phyloP scores from a whole-genome alignment of 2,797 vertebrate species.

The Channallabes apus region DNA sequence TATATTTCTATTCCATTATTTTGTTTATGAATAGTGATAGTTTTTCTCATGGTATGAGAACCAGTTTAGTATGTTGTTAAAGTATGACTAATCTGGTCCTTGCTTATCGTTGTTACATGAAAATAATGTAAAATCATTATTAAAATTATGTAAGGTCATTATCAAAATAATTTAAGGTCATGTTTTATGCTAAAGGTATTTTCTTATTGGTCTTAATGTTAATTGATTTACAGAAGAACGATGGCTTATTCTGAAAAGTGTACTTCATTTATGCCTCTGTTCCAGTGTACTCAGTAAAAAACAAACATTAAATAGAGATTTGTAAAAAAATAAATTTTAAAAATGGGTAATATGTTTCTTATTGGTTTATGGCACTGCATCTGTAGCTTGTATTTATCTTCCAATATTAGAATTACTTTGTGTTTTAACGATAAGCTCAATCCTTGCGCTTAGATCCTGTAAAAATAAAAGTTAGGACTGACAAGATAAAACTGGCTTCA shows the following conservation, averaged over 20 bases:
- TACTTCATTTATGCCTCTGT: constrained; percentile 1
- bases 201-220: not conserved
- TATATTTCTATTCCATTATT: not conserved
- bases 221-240: no score
- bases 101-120: not conserved
- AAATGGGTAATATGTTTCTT: no score
- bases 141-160: not conserved
- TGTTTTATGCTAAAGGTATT: not conserved
- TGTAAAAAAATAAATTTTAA: no score
- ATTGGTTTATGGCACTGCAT: not conserved
- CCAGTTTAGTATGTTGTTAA: not conserved
- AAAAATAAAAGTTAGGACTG: no score
- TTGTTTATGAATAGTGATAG: not conserved
- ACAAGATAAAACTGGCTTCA: no score
- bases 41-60: not conserved
- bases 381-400: not conserved
- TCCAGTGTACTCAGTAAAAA: not conserved
- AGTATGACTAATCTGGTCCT: not conserved
- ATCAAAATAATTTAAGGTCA: not conserved
- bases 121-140: not conserved
- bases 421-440: no score
- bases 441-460: no score
- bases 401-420: no score
- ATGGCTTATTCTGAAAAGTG: not conserved
- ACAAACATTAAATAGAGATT: not conserved